These are phyloP conservation scores for Notolabrus celidotus DNA, from an alignment of 2,797 vertebrate species.

Conservation along the genomic window DNA sequence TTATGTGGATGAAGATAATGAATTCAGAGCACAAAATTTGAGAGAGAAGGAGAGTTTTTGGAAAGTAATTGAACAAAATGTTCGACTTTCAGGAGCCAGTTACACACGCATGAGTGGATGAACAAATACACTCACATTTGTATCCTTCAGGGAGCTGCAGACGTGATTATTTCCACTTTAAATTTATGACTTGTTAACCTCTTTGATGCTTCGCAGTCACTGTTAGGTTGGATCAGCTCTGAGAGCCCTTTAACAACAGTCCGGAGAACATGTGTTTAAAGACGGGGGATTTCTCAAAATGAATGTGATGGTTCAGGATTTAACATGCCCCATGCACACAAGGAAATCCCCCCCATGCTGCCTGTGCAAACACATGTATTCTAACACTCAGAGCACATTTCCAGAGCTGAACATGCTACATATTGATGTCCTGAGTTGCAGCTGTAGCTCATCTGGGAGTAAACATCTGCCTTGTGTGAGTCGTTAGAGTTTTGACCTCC, in stretches of 20 bases:
- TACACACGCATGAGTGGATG: conserved; percentile 31
- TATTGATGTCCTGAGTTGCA: conserved; percentile 59
- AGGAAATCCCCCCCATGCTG: conserved; percentile 55
- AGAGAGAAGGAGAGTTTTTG: conserved; percentile 10
- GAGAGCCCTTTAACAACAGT: conserved; percentile 41
- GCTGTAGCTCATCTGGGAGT: conserved; percentile 68
- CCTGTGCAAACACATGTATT: conserved; percentile 54
- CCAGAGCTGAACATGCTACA: conserved; percentile 68
- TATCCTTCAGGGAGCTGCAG: conserved; percentile 40
- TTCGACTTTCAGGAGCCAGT: conserved; percentile 18
- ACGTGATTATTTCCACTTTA: conserved; percentile 65
- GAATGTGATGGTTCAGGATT: conserved; percentile 48
- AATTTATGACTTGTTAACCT: conserved; percentile 67
- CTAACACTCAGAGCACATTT: conserved; percentile 64
- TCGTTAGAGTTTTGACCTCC: conserved; percentile 62
- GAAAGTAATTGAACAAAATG: conserved; percentile 28
- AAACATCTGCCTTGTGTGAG: conserved; percentile 81
- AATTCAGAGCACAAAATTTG: conserved; percentile 7
- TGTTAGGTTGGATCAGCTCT: conserved; percentile 35
- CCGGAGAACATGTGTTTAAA: conserved; percentile 59
- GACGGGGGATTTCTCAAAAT: conserved; percentile 14
- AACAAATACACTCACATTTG: conserved; percentile 36
- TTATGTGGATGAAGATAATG: conserved; percentile 16
- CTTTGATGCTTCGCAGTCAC: conserved; percentile 55
- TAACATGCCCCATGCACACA: conserved; percentile 50